These are phyloP conservation scores for Poeciliopsis turrubarensis DNA, from an alignment of 2,113 vertebrate genomes.

Conservation along the genomic window DNA sequence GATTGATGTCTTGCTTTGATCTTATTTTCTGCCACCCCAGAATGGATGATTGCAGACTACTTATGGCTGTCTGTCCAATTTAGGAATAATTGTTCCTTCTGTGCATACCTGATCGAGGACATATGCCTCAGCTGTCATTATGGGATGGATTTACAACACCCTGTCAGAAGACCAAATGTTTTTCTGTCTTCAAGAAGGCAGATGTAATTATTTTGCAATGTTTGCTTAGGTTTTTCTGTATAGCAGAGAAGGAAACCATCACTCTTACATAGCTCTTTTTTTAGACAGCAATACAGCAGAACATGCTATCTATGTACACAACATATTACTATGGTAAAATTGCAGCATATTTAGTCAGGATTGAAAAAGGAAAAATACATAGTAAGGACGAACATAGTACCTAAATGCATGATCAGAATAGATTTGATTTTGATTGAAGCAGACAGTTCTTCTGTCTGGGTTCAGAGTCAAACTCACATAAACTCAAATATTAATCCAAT, in stretches of 20 bases:
- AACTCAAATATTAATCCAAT: slow-evolving; percentile 47
- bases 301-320: slow-evolving; percentile 55
- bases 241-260: slow-evolving; percentile 50
- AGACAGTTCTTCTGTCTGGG: slow-evolving; percentile 41
- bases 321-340: slow-evolving; percentile 51
- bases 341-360: slow-evolving; percentile 33
- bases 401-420: slow-evolving; percentile 27
- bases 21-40: slow-evolving; percentile 75
- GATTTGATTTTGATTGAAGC: slow-evolving; percentile 50
- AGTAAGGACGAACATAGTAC: slow-evolving; percentile 34
- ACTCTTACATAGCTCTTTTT: slow-evolving; percentile 29
- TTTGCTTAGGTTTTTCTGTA: slow-evolving; percentile 65
- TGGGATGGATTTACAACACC: slow-evolving; percentile 64
- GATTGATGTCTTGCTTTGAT: slow-evolving; percentile 78
- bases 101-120: slow-evolving; percentile 72
- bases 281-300: slow-evolving; percentile 34
- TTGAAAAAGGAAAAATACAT: slow-evolving; percentile 52
- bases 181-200: slow-evolving; percentile 62
- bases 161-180: slow-evolving; percentile 62
- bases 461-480: slow-evolving; percentile 18
- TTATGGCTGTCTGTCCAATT: slow-evolving; percentile 72
- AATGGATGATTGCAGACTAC: slow-evolving; percentile 73
- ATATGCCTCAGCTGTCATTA: slow-evolving; percentile 66
- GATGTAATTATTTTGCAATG: slow-evolving; percentile 71
- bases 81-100: slow-evolving; percentile 74